Conservation (phyloP, 2,113 vertebrate genomes). For the Poeciliopsis occidentalis region DNA sequence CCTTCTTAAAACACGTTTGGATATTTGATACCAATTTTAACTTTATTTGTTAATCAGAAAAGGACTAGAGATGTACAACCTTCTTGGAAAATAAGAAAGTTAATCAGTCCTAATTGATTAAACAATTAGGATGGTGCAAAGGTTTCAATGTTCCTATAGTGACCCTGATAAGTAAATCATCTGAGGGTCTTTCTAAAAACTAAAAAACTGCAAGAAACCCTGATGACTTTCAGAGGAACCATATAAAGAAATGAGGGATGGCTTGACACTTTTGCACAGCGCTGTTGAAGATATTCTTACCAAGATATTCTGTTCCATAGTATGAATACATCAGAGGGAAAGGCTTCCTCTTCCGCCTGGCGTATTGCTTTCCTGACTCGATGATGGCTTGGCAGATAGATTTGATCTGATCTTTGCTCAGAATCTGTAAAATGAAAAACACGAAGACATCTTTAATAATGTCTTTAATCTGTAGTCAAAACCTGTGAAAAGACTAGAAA, state of each 20-base stretch:
- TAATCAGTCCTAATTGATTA: no score
- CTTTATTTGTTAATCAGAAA: no score
- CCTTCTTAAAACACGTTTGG: background rate
- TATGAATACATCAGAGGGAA: slow-evolving; percentile 91
- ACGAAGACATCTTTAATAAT: background rate
- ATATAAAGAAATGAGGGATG: background rate
- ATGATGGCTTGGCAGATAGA: slow-evolving; percentile 89
- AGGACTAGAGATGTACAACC: no score
- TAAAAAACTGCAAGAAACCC: background rate
- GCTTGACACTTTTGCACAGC: background rate
- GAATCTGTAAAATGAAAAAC: slow-evolving; percentile 74
- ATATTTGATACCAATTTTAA: background rate
- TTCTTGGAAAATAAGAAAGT: no score
- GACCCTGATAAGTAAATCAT: background rate
- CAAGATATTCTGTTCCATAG: slow-evolving; percentile 89
- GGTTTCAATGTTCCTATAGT: background rate
- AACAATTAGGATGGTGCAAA: background rate
- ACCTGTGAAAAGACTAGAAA: background rate
- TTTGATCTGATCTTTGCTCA: slow-evolving; percentile 87
- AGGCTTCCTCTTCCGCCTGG: slow-evolving; percentile 86
- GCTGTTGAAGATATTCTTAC: slow-evolving; percentile 74
- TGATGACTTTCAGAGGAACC: background rate
- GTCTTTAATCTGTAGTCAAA: background rate
- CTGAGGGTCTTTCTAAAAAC: background rate
- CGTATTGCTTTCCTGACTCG: slow-evolving; percentile 90